Percentiles rank a stretch among this genome's conserved stretches.
Conservation (phyloP, 1,140 invertebrate genomes). For the Dufourea novaeangliae region DNA sequence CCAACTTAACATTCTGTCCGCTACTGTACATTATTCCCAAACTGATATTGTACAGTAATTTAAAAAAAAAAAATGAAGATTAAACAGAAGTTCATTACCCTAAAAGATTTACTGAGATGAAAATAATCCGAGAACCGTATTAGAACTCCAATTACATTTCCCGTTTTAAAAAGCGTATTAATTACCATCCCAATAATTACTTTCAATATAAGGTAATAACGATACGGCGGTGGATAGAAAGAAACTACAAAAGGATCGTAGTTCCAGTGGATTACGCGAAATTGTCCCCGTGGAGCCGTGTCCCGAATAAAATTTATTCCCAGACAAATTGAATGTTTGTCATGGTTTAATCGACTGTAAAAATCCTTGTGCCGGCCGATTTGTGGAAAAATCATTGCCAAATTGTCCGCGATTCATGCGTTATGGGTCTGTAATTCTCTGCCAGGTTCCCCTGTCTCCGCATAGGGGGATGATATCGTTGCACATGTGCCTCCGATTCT, state of each 20-base stretch:
- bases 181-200: too few relatives aligned
- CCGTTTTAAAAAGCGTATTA: too few relatives aligned
- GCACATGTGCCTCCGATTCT: conserved; percentile 11
- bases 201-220: too few relatives aligned
- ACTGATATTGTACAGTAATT: too few relatives aligned
- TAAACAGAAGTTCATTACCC: too few relatives aligned
- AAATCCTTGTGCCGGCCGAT: conserved; percentile 21
- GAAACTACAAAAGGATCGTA: not conserved
- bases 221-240: too few relatives aligned
- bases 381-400: conserved; percentile 45
- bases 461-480: conserved; percentile 19
- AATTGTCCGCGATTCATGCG: conserved; percentile 36
- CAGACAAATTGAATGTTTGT: conserved; percentile 55
- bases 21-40: too few relatives aligned
- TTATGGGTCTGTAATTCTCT: conserved; percentile 36
- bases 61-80: too few relatives aligned
- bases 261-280: conserved; percentile 13
- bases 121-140: too few relatives aligned
- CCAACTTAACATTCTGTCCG: too few relatives aligned
- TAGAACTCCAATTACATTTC: too few relatives aligned
- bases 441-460: conserved; percentile 22
- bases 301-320: conserved; percentile 35
- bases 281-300: conserved; percentile 5
- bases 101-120: too few relatives aligned
- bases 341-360: conserved; percentile 52